Evolutionary conservation across 2,888 invertebrate genomes (phyloP).

Genomic region (Callyntrura sp.): DNA sequence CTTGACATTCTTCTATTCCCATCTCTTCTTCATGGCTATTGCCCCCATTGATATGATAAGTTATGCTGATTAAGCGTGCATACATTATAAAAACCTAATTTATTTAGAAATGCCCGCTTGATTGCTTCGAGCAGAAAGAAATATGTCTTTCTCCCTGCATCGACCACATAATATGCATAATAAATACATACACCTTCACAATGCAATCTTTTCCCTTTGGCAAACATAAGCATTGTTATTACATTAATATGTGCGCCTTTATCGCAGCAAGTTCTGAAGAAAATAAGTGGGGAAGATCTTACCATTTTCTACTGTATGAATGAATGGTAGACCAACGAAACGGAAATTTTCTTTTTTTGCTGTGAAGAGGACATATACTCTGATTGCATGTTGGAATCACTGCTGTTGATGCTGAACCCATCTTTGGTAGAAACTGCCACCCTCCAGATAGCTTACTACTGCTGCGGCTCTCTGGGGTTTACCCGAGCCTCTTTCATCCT

Average conservation of each 20-base stretch:
- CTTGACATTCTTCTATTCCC: conserved; percentile 2
- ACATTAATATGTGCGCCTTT: too few relatives aligned
- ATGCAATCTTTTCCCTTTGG: neutral
- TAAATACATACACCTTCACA: neutral
- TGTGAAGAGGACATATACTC: neutral
- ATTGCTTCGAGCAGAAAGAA: neutral
- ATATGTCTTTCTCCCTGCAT: neutral
- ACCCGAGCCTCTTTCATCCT: neutral
- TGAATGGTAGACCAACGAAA: conserved; percentile 35
- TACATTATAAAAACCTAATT: conserved; percentile 48
- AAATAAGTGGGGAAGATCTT: conserved; percentile 63
- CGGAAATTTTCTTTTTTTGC: conserved; percentile 15
- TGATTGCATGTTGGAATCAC: conserved; percentile 15
- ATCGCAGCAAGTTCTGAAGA: conserved; percentile 51
- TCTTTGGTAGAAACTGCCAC: neutral
- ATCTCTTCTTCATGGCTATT: neutral
- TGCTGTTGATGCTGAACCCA: neutral
- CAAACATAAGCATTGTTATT: neutral
- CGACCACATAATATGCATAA: conserved; percentile 6
- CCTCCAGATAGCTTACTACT: neutral
- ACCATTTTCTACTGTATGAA: conserved; percentile 49
- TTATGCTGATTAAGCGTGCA: conserved; percentile 49
- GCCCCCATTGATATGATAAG: conserved; percentile 49
- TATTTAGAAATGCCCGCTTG: conserved; percentile 49
- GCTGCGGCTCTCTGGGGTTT: neutral